Base-by-base conservation (phyloP, 2,888 invertebrate species). In the Macaria liturata region DNA sequence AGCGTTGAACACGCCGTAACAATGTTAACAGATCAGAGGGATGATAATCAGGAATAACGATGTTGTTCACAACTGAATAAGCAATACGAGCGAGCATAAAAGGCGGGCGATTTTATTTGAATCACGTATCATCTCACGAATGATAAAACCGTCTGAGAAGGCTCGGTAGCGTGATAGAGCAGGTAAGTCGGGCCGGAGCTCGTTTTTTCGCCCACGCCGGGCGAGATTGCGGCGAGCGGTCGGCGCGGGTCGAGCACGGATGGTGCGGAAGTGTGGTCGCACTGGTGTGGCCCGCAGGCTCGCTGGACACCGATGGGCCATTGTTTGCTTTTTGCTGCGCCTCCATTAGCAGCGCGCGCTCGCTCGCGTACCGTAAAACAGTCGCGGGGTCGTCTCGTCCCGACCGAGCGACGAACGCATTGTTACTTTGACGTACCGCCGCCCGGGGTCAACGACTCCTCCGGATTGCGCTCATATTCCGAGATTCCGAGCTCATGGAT, bases 391-490 rank as follows among this genome's bases (percentile, higher is more conserved):
- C 66, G 73, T 74, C 74, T 76, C 75, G 68, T 67, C 74, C 66
- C 76, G 76, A 74, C 73, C 84, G 83, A 66, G 61, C 67, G 74
- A 66, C 76, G 76, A 73, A 76, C 83, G 86, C 86, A 87, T 87
- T 89, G 88, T 88, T 84, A 80, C 86, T 89, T 89, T 88, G 90
- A 87, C 81, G 83, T 78, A 83, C 87, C 86, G 88, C 78, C 80
- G 69, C 68, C 72, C 72, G 80, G 84, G 89, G 89, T 90, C 88
- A 83, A 82, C 80, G 89, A 86, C 88, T 84, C 87, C 83, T 81
- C 83, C 81, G 89, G 86, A 89, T 90, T 90, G 88, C 88, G 88
- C 88, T 81, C 86, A 82, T 81, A 83, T 81, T 69, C 81, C 74
- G 81, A 84, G 78, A 83, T 83, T 79, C 79, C 72, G 77, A 60